phyloP scores from a whole-genome alignment of 2,888 invertebrate species.

The Punctoribates punctum region DNA sequence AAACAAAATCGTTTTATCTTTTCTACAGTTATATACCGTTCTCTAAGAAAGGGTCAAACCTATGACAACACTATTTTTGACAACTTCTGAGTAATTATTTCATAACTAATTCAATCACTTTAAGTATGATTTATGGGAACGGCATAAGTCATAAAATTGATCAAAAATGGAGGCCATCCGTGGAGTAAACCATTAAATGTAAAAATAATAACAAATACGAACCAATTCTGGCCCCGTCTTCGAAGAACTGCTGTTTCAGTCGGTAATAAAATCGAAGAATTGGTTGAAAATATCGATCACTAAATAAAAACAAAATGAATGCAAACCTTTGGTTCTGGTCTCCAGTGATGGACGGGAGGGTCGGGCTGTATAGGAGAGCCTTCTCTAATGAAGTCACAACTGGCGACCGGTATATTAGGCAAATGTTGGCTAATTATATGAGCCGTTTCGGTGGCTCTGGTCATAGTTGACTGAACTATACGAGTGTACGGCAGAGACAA shows the following conservation, averaged over 20 bases:
- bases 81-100: no score
- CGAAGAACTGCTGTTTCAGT: slow-evolving; percentile 76
- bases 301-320: not conserved
- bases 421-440: slow-evolving; percentile 71
- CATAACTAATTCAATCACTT: no score
- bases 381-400: slow-evolving; percentile 76
- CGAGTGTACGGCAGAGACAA: slow-evolving; percentile 73
- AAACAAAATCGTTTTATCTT: no score
- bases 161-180: no score
- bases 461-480: slow-evolving; percentile 85
- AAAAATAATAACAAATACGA: not conserved
- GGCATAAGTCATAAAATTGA: no score
- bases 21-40: no score
- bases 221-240: slow-evolving; percentile 85
- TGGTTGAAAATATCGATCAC: not conserved
- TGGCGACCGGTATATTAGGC: slow-evolving; percentile 59
- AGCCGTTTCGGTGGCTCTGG: slow-evolving; percentile 86
- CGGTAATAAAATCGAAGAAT: slow-evolving; percentile 44
- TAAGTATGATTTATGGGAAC: no score
- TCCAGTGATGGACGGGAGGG: slow-evolving; percentile 83
- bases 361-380: slow-evolving; percentile 93
- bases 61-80: no score
- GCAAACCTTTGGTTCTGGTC: slow-evolving; percentile 71
- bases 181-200: not conserved
- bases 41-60: no score